Evolutionary conservation across 2,113 vertebrate genomes (phyloP), one percentile per base, ranked within the genome.

Genomic region (Columba janthina): DNA sequence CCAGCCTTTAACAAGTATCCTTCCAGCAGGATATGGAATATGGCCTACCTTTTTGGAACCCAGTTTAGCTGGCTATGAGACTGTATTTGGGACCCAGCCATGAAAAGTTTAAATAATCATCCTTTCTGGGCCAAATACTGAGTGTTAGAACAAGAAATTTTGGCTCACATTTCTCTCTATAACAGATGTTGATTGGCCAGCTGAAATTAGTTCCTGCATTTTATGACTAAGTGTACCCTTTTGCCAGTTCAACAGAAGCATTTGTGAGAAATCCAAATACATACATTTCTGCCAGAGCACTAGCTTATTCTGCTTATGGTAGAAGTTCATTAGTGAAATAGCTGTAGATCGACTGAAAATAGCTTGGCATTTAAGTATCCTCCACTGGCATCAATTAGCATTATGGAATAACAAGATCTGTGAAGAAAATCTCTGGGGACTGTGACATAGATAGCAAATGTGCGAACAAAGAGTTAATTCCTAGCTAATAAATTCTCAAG

Each of bases 391-490:
- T 31, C 46, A 80, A 96, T 96, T 96, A 96, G 48, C 64, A 74
- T 93, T 79, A 92, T 15, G 16, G 86, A 96, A 94, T 89, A 89
- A 82, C 29, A 91, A 85, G 62, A 50, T 88, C 77, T 82, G 18
- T 44, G 26, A 67, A 64, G 71, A 48, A 62, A 76, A 77, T 89
- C 87, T 89, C 87, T 64, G 51, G 42, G 60, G 95, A 77, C 6
- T 24, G 12, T 8, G 31, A 5, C 54, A 62, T 20, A 87, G 80
- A 82, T 28, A 79, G 38, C 4, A 85, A 94, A 92, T 31, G 51
- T n/a, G 60, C 82, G 74, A 92, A 62, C 51, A 85, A 97, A 91
- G 92, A 89, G 96, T 97, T 97, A 97, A 97, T 56, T 92, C 58
- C 51, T 60, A 67, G 38, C 32, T 85, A 94, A 90, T 64, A 95